These are phyloP conservation scores for Notarius lentiginosus DNA, from an alignment of 2,113 vertebrate genomes.

Conservation along the genomic window DNA sequence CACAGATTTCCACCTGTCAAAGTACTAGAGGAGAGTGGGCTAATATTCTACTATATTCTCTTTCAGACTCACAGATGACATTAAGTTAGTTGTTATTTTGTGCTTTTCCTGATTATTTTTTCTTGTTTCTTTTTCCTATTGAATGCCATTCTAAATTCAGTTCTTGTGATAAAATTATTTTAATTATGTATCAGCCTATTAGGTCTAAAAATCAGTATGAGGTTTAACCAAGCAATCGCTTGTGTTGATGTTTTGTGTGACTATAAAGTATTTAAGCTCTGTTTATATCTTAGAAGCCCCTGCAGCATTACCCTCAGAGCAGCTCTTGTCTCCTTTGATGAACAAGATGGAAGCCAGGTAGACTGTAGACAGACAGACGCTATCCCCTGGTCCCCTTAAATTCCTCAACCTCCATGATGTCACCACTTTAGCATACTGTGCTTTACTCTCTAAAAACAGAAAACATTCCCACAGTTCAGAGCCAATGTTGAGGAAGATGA, in stretches of 20 bases:
- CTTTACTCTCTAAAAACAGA: conserved; percentile 32
- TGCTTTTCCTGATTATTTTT: neutral
- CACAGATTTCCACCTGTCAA: neutral
- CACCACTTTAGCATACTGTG: conserved; percentile 40
- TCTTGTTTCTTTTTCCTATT: neutral
- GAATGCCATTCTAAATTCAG: neutral
- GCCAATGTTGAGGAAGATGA: conserved; percentile 10
- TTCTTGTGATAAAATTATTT: neutral
- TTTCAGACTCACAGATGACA: neutral
- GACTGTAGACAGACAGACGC: conserved; percentile 43
- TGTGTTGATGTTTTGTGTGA: conserved; percentile 10
- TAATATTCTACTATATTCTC: neutral
- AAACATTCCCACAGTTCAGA: conserved; percentile 37
- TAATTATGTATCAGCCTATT: neutral
- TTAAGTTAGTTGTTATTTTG: neutral
- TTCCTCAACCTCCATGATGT: conserved; percentile 51
- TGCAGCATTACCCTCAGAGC: conserved; percentile 25
- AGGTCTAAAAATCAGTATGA: neutral
- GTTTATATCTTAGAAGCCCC: conserved; percentile 26
- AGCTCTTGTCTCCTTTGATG: conserved; percentile 41
- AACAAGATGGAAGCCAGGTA: conserved; percentile 48
- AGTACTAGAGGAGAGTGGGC: neutral
- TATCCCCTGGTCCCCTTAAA: conserved; percentile 47
- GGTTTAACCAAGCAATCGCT: conserved; percentile 3
- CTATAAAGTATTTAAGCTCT: conserved; percentile 37